Evolutionary conservation across 2,113 vertebrate genomes (phyloP), one percentile per base, ranked within the genome.

Genomic region (Lipophrys pholis): DNA sequence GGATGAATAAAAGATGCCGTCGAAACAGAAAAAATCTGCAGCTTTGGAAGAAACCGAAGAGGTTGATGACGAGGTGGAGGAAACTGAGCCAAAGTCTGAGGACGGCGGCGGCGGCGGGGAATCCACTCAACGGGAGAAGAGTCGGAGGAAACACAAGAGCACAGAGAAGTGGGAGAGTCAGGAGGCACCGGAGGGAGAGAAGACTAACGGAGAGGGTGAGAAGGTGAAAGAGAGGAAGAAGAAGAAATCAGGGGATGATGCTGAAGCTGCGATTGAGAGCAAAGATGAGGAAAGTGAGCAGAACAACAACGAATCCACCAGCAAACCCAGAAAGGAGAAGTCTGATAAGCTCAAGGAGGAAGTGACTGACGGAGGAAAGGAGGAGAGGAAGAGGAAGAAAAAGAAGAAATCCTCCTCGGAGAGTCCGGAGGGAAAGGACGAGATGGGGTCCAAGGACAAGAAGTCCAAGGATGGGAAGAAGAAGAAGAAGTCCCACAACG

Each of bases 1-100:
- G 81, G 81, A 95, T 97, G 72, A 97, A 97, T 98, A 95, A 97
- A 92, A 96, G 92, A 97, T 96, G 93, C 76, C 84, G 48, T 90
- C 75, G 61, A 95, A 96, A 94, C 92, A 94, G 91, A 93, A 96
- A 94, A 95, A 95, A 87, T 84, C 77, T 50, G 62, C 65, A 87
- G 89, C 87, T 85, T 81, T 75, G 39, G 87, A 80, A 53, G 90
- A 94, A 93, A 94, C 84, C 46, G 64, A 93, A 91, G 92, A 94
- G 67, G 84, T 80, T n/a, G 89, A 92, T 86, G 90, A 93, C 76
- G 80, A 91, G 79, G 89, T 88, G 73, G 85, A 91, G 83, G 86
- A 85, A 52, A 85, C 80, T 1, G 57, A 92, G 86, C 66, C 85
- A 76, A 86, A 82, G 51, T 38, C 62, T 78, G 93, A 87, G 53